Conservation (phyloP, 2,888 invertebrate genomes). For the Omphaloscelis lunosa region DNA sequence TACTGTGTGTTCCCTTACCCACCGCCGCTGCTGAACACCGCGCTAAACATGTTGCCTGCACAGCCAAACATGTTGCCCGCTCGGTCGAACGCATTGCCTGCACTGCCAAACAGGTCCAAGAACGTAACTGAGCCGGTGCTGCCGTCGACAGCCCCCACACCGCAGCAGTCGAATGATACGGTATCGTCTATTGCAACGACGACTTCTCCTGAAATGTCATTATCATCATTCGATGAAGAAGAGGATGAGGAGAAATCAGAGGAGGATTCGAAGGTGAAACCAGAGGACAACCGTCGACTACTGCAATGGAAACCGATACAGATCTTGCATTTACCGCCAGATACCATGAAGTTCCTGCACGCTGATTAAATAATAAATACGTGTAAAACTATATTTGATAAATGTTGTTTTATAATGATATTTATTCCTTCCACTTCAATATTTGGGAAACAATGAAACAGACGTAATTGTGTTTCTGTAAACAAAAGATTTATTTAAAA, state of each 20-base stretch:
- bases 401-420: no score
- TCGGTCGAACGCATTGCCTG: neutral
- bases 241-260: neutral
- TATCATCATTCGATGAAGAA: neutral
- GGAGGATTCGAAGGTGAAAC: neutral
- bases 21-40: neutral
- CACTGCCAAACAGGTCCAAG: neutral
- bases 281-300: neutral
- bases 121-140: neutral
- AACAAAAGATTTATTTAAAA: no score
- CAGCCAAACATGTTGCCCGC: neutral
- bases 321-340: neutral
- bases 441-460: no score
- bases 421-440: no score
- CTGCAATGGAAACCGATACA: neutral
- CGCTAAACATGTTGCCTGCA: neutral
- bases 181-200: neutral
- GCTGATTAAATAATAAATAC: neutral
- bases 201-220: neutral
- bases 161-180: neutral
- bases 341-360: neutral
- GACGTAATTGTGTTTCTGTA: no score
- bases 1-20: constrained; percentile 18
- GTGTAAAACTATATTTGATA: no score
- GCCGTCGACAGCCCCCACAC: neutral